Evolutionary conservation across 2,113 vertebrate genomes (phyloP).

Genomic region (Megalops atlanticus): DNA sequence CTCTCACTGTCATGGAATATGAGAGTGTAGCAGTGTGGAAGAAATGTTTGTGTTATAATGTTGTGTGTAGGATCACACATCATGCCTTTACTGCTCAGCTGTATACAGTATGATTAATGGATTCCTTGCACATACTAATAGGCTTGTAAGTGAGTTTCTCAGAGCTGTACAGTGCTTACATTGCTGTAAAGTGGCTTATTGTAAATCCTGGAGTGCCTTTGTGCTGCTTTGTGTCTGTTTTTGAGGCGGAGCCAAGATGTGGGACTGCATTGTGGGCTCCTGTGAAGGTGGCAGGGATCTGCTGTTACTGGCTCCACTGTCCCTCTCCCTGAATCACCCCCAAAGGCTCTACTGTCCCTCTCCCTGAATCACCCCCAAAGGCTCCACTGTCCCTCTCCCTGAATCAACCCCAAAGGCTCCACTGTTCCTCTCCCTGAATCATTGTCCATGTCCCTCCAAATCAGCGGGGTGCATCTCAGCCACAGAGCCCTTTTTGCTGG

Average conservation of each 20-base stretch:
- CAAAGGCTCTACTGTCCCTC: too few relatives aligned
- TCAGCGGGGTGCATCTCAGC: too few relatives aligned
- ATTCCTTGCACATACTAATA: slow-evolving; percentile 2
- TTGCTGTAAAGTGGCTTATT: slow-evolving; percentile 5
- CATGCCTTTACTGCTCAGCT: neutral
- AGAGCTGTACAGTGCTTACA: neutral
- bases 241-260: neutral
- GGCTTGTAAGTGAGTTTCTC: slow-evolving; percentile 10
- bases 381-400: too few relatives aligned
- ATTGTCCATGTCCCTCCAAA: too few relatives aligned
- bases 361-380: too few relatives aligned
- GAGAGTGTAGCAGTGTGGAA: neutral
- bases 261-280: neutral
- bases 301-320: too few relatives aligned
- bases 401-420: neutral
- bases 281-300: neutral
- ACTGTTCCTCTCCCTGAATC: too few relatives aligned
- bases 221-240: neutral
- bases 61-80: neutral
- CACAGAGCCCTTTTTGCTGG: too few relatives aligned
- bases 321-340: too few relatives aligned
- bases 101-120: slow-evolving; percentile 1
- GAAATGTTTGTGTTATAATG: neutral
- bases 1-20: neutral
- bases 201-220: neutral